A percentile compares a stretch with the other conserved stretches of the same genome.
These are phyloP conservation scores for Caenorhabditis sp. DNA, from an alignment of 2,888 invertebrate species.

Conservation along the genomic window DNA sequence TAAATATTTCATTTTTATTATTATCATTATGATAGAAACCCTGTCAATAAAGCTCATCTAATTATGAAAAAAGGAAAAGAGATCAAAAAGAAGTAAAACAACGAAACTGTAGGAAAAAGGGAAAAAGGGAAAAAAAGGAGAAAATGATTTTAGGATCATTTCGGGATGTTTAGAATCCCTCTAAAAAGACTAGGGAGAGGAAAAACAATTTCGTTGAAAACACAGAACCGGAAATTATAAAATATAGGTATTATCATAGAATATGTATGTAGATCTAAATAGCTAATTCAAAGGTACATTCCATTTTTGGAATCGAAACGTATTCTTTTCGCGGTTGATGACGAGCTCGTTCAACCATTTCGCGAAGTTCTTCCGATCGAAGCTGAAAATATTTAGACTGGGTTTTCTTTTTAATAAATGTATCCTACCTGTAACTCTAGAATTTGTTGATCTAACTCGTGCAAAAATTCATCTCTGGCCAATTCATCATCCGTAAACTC, in stretches of 20 bases:
- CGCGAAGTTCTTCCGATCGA: conserved; percentile 50
- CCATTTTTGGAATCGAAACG: conserved; percentile 42
- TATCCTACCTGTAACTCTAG: conserved; percentile 45
- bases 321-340: conserved; percentile 36
- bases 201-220: conserved; percentile 17
- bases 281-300: conserved; percentile 52
- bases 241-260: neutral
- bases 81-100: conserved; percentile 7
- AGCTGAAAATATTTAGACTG: conserved; percentile 24
- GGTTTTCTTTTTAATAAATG: too few species aligned
- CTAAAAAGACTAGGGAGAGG: neutral
- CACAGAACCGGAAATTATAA: neutral
- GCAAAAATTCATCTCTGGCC: conserved; percentile 46
- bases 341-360: conserved; percentile 47
- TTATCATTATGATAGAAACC: neutral
- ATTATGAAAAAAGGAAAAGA: conserved; percentile 7
- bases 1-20: neutral
- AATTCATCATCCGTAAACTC: conserved; percentile 37
- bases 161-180: neutral
- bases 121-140: neutral
- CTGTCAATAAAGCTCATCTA: conserved; percentile 9
- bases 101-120: neutral
- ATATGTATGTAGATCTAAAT: conserved; percentile 17
- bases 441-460: conserved; percentile 49
- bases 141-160: neutral